Evolutionary conservation across 1,140 invertebrate genomes (phyloP).

Genomic region (Drosophila nikananu): DNA sequence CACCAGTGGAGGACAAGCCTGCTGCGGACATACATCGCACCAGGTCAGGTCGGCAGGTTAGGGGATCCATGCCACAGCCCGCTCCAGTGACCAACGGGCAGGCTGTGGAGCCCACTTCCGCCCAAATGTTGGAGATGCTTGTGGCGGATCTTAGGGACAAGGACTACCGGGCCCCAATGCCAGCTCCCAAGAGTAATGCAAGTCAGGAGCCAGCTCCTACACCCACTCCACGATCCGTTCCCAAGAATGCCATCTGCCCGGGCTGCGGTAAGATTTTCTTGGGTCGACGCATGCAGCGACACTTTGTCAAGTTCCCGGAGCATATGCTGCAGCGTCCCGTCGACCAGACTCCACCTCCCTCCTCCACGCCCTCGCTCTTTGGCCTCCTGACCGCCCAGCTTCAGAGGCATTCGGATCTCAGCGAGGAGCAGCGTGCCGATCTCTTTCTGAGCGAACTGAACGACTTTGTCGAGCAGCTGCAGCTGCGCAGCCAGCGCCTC

Average conservation of each 20-base stretch:
- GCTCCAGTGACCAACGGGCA: neutral
- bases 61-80: conserved; percentile 44
- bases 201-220: neutral
- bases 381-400: conserved; percentile 68
- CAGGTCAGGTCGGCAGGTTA: conserved; percentile 61
- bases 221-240: conserved; percentile 47
- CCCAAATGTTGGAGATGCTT: conserved; percentile 41
- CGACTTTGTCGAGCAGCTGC: conserved; percentile 79
- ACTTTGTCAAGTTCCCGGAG: conserved; percentile 78
- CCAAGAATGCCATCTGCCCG: conserved; percentile 71
- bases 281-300: conserved; percentile 72
- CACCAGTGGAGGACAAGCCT: conserved; percentile 1
- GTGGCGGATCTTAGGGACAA: conserved; percentile 61
- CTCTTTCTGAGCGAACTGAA: conserved; percentile 77
- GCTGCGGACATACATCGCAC: conserved; percentile 43
- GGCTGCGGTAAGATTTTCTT: conserved; percentile 80
- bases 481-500: conserved; percentile 75
- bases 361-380: conserved; percentile 57
- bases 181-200: conserved; percentile 4
- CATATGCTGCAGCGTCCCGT: conserved; percentile 57
- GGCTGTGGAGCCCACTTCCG: conserved; percentile 28
- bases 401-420: conserved; percentile 65
- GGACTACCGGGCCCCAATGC: conserved; percentile 53
- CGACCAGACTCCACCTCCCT: conserved; percentile 6
- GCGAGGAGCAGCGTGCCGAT: conserved; percentile 81